phyloP scores from a whole-genome alignment of 1,140 invertebrate species.

The Lethocerus indicus region DNA sequence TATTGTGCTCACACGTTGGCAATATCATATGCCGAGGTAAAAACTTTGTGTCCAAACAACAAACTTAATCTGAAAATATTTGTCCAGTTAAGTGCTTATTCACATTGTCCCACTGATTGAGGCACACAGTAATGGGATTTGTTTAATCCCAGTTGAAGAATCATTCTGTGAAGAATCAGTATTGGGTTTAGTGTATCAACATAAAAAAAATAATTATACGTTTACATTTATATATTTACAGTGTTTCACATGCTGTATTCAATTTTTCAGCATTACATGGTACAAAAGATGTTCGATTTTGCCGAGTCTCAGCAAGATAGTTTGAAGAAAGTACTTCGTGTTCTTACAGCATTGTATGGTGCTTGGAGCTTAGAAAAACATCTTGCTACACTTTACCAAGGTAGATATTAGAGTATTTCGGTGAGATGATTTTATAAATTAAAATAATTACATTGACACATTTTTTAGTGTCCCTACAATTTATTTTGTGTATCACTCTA shows the following conservation, averaged over 20 bases:
- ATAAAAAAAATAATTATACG: too few relatives aligned
- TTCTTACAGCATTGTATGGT: conserved; percentile 52
- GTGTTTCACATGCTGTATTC: too few relatives aligned
- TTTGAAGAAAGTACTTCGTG: conserved; percentile 35
- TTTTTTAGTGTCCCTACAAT: not conserved
- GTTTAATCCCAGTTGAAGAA: too few relatives aligned
- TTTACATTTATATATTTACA: too few relatives aligned
- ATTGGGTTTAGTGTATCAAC: too few relatives aligned
- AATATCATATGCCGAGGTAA: conserved; percentile 49
- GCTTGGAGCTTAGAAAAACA: conserved; percentile 55
- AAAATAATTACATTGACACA: not conserved
- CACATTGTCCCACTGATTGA: too few relatives aligned
- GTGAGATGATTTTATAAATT: too few relatives aligned
- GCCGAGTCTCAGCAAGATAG: conserved; percentile 11
- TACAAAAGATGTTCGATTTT: conserved; percentile 17
- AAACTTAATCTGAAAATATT: too few relatives aligned
- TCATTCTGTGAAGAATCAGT: too few relatives aligned
- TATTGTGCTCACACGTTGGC: conserved; percentile 59
- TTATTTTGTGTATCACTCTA: not conserved
- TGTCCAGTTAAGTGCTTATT: too few relatives aligned
- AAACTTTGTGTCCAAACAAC: too few relatives aligned
- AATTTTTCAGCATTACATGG: conserved; percentile 18
- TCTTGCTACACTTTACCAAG: conserved; percentile 54
- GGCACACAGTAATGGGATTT: too few relatives aligned
- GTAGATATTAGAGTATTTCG: conserved; percentile 14